Evolutionary conservation across 2,113 vertebrate species (phyloP).

Genomic region (Poicephalus gulielmi): DNA sequence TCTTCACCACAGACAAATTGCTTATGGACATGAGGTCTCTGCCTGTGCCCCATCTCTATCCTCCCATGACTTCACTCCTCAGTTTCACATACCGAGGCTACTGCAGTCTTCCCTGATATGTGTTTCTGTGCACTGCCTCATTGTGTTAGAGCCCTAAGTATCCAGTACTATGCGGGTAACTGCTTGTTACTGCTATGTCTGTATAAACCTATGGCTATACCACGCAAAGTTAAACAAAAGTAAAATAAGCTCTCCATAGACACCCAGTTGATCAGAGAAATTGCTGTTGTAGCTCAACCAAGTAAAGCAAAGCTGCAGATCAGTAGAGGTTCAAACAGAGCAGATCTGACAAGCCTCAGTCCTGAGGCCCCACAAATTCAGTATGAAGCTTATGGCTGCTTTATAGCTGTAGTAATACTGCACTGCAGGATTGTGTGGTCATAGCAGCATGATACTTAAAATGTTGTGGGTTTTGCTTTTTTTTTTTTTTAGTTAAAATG

Average conservation of each 20-base stretch:
- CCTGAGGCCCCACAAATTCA: not conserved
- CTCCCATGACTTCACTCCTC: accelerated
- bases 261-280: not conserved
- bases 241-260: not conserved
- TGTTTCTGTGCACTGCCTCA: not conserved
- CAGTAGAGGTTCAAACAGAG: not conserved
- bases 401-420: not conserved
- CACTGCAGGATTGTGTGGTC: not conserved
- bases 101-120: not conserved
- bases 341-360: not conserved
- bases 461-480: not conserved
- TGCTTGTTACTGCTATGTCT: not conserved
- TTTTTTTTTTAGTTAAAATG: not conserved
- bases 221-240: not conserved
- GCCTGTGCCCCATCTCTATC: accelerated
- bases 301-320: not conserved
- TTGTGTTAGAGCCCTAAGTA: not conserved
- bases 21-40: not conserved
- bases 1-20: not conserved
- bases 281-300: not conserved
- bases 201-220: not conserved
- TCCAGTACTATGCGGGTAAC: not conserved
- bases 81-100: not conserved
- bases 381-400: not conserved
- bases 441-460: not conserved